A percentile compares a stretch with the other conserved stretches of the same genome.
These are phyloP conservation scores for Callospermophilus lateralis DNA, from an alignment of 2,113 vertebrate species.

Conservation along the genomic window DNA sequence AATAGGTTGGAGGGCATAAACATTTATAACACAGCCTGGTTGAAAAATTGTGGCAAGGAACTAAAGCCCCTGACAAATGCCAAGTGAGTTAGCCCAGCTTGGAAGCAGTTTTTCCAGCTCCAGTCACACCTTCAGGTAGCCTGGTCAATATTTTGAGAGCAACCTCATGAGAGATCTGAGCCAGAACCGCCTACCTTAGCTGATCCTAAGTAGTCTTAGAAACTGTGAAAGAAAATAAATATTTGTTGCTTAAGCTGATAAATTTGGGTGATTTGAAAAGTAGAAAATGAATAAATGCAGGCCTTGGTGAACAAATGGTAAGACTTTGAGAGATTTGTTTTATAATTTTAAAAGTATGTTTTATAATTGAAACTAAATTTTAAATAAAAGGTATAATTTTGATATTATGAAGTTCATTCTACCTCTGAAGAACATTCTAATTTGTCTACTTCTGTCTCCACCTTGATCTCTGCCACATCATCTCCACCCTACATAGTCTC, in stretches of 20 bases:
- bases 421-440: neutral
- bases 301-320: neutral
- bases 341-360: constrained; percentile 22
- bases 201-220: neutral
- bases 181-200: neutral
- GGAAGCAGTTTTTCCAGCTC: neutral
- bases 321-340: constrained; percentile 6
- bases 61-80: neutral
- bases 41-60: neutral
- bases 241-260: neutral
- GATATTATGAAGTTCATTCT: neutral
- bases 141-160: neutral
- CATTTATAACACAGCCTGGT: neutral
- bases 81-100: neutral
- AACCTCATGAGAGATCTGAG: neutral
- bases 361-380: constrained; percentile 45
- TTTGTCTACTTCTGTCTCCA: neutral
- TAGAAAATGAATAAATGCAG: neutral
- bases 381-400: neutral
- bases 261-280: neutral
- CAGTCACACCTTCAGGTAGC: neutral
- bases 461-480: neutral
- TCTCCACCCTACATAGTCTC: neutral
- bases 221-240: constrained; percentile 1
- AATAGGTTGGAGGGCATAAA: neutral